phyloP scores from a whole-genome alignment of 2,113 vertebrate genomes.

The Mungos mungo region DNA sequence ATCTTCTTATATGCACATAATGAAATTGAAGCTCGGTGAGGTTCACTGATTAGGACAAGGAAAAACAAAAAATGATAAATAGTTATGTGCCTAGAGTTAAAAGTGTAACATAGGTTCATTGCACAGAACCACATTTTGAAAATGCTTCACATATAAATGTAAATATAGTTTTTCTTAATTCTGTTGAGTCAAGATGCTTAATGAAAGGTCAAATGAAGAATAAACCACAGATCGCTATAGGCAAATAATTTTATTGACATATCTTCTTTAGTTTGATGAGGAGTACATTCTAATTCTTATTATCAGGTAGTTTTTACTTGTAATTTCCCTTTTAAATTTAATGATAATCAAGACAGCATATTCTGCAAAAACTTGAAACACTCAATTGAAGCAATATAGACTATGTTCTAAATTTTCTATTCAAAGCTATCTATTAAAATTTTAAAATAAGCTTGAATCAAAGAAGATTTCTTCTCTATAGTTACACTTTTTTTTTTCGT shows the following conservation, averaged over 20 bases:
- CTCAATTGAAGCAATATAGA: background rate
- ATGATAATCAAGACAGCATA: background rate
- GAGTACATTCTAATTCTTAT: slow-evolving; percentile 31
- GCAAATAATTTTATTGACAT: background rate
- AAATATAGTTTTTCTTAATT: background rate
- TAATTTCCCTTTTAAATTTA: background rate
- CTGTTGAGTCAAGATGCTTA: slow-evolving; percentile 7
- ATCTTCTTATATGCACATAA: background rate
- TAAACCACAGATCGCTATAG: background rate
- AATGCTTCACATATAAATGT: background rate
- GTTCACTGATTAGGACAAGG: slow-evolving; percentile 10
- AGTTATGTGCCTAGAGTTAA: slow-evolving; percentile 31
- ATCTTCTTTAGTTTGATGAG: slow-evolving; percentile 31
- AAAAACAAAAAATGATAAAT: background rate
- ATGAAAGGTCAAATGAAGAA: background rate
- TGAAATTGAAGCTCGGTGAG: background rate
- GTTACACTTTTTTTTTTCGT: background rate
- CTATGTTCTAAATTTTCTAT: slow-evolving; percentile 3
- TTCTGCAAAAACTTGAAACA: background rate
- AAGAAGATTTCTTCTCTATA: slow-evolving; percentile 4
- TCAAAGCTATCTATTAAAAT: slow-evolving; percentile 36
- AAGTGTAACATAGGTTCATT: background rate
- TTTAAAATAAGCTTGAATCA: background rate
- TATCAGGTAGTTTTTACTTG: background rate
- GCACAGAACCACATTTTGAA: background rate